These are phyloP conservation scores for Ambastaia sidthimunki DNA, from an alignment of 2,797 vertebrate species.

Conservation along the genomic window DNA sequence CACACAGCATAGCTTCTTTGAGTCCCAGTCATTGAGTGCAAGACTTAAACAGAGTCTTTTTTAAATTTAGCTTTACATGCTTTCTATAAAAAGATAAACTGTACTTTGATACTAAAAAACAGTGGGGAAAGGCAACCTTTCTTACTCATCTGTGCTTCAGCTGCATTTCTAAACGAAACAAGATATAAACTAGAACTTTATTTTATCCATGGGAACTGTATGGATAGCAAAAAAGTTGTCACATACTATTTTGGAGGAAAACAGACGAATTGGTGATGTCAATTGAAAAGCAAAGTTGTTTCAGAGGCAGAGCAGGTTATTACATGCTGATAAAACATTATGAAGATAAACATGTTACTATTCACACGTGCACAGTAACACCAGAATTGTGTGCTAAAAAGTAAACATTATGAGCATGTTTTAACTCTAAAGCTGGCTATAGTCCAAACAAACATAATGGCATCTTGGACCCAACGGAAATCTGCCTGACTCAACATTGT, in stretches of 20 bases:
- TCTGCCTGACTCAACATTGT: background rate
- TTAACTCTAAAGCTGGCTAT: background rate
- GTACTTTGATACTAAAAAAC: no score
- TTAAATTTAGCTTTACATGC: no score
- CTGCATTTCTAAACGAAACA: no score
- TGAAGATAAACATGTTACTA: background rate
- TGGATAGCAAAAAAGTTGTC: background rate
- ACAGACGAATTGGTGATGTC: background rate
- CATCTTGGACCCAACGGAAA: background rate
- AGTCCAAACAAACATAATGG: slow-evolving; percentile 13
- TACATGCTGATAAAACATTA: background rate
- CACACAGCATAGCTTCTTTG: background rate
- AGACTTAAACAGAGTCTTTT: no score
- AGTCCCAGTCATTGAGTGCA: no score
- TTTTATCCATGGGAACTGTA: no score
- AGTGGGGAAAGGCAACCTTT: no score
- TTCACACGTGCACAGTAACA: background rate
- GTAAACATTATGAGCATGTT: background rate
- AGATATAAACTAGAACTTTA: no score
- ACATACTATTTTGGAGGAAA: background rate
- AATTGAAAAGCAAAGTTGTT: background rate
- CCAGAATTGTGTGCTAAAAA: background rate
- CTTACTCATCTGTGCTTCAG: no score
- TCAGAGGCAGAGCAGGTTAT: background rate
- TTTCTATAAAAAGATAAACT: no score